phyloP scores from a whole-genome alignment of 2,113 vertebrate species.

The Stigmatopora nigra region DNA sequence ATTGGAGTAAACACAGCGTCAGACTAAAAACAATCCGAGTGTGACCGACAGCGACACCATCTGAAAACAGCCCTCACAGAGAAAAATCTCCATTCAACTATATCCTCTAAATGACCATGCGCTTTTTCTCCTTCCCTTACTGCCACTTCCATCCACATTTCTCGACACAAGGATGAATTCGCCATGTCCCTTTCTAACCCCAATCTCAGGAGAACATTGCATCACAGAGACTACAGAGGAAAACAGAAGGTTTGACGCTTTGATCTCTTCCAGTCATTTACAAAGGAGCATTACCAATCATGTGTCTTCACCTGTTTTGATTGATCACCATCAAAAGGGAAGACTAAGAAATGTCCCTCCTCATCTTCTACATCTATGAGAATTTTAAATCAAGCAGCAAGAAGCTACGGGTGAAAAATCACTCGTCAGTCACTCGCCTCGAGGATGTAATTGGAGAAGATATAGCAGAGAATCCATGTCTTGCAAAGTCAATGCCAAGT shows the following conservation, averaged over 20 bases:
- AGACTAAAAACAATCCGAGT: conserved; percentile 53
- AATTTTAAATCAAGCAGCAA: conserved; percentile 29
- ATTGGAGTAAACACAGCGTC: conserved; percentile 25
- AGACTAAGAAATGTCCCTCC: conserved; percentile 15
- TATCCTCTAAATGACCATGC: conserved; percentile 47
- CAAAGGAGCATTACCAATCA: conserved; percentile 35
- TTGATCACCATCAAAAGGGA: conserved; percentile 45
- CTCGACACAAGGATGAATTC: conserved; percentile 30
- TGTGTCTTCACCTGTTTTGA: conserved; percentile 34
- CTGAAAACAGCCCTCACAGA: conserved; percentile 38
- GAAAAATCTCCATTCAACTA: conserved; percentile 38
- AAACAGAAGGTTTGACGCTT: conserved; percentile 12
- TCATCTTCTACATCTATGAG: conserved; percentile 19
- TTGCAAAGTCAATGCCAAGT: conserved; percentile 39
- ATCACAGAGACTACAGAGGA: not conserved
- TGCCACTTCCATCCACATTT: conserved; percentile 24
- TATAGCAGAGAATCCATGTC: conserved; percentile 37
- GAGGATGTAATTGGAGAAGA: conserved; percentile 51
- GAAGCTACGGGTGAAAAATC: conserved; percentile 32
- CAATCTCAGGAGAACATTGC: conserved; percentile 2
- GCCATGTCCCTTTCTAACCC: conserved; percentile 29
- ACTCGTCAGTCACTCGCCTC: conserved; percentile 37
- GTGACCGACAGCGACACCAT: conserved; percentile 55
- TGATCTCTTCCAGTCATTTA: conserved; percentile 10
- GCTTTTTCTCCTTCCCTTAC: conserved; percentile 1